Conservation (phyloP, 2,797 vertebrate species). For the Cyclura pinguis region DNA sequence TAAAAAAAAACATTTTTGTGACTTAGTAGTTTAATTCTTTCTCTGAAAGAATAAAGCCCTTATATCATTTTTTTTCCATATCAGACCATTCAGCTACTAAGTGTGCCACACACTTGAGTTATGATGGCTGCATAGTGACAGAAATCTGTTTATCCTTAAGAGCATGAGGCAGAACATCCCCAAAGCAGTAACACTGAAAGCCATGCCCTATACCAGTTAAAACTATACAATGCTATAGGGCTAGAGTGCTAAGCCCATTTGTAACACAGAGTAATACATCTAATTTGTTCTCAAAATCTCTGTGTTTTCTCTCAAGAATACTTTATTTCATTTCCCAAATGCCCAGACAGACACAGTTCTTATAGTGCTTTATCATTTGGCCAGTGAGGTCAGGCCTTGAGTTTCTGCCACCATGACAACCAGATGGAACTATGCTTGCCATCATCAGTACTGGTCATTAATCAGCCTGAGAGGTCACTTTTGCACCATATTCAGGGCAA, state of each 20-base stretch:
- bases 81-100: background rate
- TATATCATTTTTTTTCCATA: no score
- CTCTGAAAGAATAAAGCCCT: no score
- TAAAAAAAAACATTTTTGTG: no score
- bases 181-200: background rate
- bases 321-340: constrained; percentile 24
- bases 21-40: no score
- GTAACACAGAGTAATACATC: background rate
- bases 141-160: background rate
- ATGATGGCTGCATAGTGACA: background rate
- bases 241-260: background rate
- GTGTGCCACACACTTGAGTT: background rate
- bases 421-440: background rate
- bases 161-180: background rate
- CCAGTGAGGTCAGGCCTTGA: constrained; percentile 22
- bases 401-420: constrained; percentile 44
- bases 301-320: constrained; percentile 10
- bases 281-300: constrained; percentile 22
- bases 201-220: background rate
- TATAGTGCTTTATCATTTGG: constrained; percentile 20
- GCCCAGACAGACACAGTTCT: constrained; percentile 3
- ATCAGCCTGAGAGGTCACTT: constrained; percentile 20
- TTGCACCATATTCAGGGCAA: constrained; percentile 5
- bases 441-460: constrained; percentile 14
- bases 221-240: background rate